These are phyloP conservation scores for Xyliphius kryptos DNA, from an alignment of 2,113 vertebrate genomes.

Conservation along the genomic window DNA sequence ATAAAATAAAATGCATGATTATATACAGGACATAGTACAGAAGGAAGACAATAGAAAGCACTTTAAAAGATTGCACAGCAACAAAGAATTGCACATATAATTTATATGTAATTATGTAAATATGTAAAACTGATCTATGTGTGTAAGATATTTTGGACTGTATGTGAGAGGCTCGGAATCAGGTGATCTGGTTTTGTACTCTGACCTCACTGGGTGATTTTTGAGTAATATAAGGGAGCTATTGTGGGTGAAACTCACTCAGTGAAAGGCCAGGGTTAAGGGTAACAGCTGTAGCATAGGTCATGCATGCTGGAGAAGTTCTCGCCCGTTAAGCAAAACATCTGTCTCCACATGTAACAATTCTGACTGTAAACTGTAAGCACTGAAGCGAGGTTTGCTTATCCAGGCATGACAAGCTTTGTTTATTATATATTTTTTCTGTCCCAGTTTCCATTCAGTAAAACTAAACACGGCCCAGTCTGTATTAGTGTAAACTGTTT, in stretches of 20 bases:
- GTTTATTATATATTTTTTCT: constrained; percentile 19
- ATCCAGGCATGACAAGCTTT: constrained; percentile 1
- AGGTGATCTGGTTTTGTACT: constrained; percentile 11
- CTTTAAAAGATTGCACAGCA: no score
- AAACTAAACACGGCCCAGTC: constrained; percentile 23
- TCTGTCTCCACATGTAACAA: constrained; percentile 33
- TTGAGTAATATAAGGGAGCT: constrained; percentile 32
- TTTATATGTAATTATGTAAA: no score
- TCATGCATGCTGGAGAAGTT: constrained; percentile 27
- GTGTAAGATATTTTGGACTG: no score
- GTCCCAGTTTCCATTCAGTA: constrained; percentile 15
- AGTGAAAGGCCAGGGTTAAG: constrained; percentile 26
- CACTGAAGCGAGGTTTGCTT: not conserved
- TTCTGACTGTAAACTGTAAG: not conserved
- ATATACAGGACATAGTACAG: no score
- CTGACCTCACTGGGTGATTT: constrained; percentile 35
- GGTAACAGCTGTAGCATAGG: constrained; percentile 38
- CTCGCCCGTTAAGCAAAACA: constrained; percentile 33
- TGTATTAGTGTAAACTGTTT: constrained; percentile 22
- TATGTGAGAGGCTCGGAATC: no score
- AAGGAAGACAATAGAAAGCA: no score
- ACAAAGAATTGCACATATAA: no score
- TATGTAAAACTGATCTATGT: no score
- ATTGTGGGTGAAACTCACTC: constrained; percentile 24
- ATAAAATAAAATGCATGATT: no score